Base-by-base conservation (phyloP, 2,888 invertebrate genomes). In the Malthinus flaveolus region DNA sequence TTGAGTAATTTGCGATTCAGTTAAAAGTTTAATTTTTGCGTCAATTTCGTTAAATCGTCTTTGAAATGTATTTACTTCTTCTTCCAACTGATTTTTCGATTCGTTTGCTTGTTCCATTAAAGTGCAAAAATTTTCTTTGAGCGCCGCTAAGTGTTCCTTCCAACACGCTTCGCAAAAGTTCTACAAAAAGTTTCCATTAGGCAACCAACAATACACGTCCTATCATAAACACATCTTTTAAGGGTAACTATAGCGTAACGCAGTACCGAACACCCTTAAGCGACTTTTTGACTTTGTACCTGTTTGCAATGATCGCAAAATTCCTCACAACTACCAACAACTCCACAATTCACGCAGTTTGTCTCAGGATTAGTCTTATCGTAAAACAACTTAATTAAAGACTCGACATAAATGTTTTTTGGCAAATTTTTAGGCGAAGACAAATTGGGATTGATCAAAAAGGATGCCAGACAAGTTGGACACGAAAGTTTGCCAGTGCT, bases 321-420 rank as follows among this genome's bases (percentile, higher is more conserved):
- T 56, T 75, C 72, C 39, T 74, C 70, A 44, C 68, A 64, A 23
- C 72, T 73, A 8, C 72, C 64, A 4, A 73, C 64, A 4, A 73
- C 77, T 60, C 76, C 72, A 63, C 81, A 81, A 60, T 75, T 76
- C 10, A 69, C 68, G 58, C 81, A 81, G 46, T 71, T 68, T 0
- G 58, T 56, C 33, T 64, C 62, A 13, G 56, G 35, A 23, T 37
- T 10, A 12, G 6, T 12, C 23, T 44, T 3, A 61, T 44, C 72
- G 9, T 81, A 80, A 9, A 85, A 75, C 42, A 85, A 73, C 49
- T 79, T 75, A 1, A 88, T 77, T 35, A 89, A 75, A 0, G 85
- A 85, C 66, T 87, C 84, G 45, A 88, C 83, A 72, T 88, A 87
- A 37, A 87, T 75, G 72, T 89, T 89, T 7, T 84, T 83, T n/a